Evolutionary conservation across 2,888 invertebrate genomes (phyloP).

Genomic region (Syrphus vitripennis): DNA sequence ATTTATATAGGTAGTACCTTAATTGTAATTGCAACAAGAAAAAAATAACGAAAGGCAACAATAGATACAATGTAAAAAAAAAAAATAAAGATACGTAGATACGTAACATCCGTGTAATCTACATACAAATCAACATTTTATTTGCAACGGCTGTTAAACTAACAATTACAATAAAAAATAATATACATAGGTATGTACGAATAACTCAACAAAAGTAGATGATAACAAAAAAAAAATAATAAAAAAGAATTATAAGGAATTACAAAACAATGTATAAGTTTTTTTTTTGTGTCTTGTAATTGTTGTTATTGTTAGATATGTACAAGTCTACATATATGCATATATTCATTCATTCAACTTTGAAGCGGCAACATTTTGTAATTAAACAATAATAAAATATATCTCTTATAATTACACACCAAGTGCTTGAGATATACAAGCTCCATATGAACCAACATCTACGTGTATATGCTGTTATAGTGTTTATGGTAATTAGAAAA

Average conservation of each 20-base stretch:
- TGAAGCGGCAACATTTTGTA: slow-evolving; percentile 63
- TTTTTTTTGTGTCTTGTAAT: slow-evolving; percentile 31
- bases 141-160: slow-evolving; percentile 68
- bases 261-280: slow-evolving; percentile 29
- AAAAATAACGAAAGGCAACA: slow-evolving; percentile 40
- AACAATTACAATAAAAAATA: slow-evolving; percentile 69
- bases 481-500: slow-evolving; percentile 64
- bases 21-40: slow-evolving; percentile 66
- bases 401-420: slow-evolving; percentile 54
- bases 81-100: slow-evolving; percentile 57
- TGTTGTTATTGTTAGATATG: slow-evolving; percentile 15
- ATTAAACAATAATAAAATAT: slow-evolving; percentile 68
- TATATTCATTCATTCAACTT: slow-evolving; percentile 26
- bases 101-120: slow-evolving; percentile 65
- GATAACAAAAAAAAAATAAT: slow-evolving; percentile 30
- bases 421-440: slow-evolving; percentile 5
- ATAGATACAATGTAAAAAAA: slow-evolving; percentile 39
- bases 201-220: slow-evolving; percentile 48
- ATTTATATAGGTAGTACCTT: slow-evolving; percentile 54
- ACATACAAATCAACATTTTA: slow-evolving; percentile 69
- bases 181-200: not conserved
- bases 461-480: slow-evolving; percentile 19
- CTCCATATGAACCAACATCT: not conserved
- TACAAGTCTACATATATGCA: not conserved
- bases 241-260: slow-evolving; percentile 36